A percentile compares a stretch with the other conserved stretches of the same genome.
Evolutionary conservation across 1,140 invertebrate genomes (phyloP).

Genomic region (Drosophila asahinai): DNA sequence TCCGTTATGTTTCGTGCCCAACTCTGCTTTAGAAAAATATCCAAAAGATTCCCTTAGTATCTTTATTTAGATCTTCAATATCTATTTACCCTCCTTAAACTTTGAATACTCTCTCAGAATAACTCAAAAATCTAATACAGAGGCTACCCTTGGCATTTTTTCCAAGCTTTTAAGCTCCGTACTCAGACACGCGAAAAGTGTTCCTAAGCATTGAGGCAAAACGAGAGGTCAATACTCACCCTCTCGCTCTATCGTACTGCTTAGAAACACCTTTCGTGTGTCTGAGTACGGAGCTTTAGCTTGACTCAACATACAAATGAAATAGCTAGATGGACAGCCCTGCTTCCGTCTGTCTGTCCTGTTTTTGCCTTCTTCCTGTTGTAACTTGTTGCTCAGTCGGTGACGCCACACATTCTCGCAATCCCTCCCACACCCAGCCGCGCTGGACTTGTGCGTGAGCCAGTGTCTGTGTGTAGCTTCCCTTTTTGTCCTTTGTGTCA

Average conservation of each 20-base stretch:
- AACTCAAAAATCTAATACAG: no score
- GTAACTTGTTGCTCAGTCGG: conserved; percentile 44
- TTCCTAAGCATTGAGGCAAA: no score
- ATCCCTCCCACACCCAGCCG: neutral
- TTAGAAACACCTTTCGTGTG: no score
- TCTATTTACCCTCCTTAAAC: neutral
- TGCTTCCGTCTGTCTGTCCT: neutral
- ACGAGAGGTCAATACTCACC: no score
- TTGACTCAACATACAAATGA: neutral
- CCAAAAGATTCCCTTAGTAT: neutral
- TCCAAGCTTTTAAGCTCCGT: neutral
- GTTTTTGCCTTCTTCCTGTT: conserved; percentile 25
- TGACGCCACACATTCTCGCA: conserved; percentile 28
- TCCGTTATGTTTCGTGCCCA: no score
- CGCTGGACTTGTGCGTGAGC: neutral
- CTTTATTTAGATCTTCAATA: neutral
- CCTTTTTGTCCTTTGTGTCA: neutral
- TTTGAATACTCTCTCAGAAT: neutral
- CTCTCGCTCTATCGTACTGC: no score
- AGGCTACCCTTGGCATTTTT: no score
- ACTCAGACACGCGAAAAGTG: no score
- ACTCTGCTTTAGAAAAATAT: no score
- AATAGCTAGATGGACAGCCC: neutral
- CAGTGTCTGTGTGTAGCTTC: neutral
- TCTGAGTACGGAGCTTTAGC: no score